Base-by-base conservation (phyloP, 1,140 invertebrate species). In the Drosophila yakuba region DNA sequence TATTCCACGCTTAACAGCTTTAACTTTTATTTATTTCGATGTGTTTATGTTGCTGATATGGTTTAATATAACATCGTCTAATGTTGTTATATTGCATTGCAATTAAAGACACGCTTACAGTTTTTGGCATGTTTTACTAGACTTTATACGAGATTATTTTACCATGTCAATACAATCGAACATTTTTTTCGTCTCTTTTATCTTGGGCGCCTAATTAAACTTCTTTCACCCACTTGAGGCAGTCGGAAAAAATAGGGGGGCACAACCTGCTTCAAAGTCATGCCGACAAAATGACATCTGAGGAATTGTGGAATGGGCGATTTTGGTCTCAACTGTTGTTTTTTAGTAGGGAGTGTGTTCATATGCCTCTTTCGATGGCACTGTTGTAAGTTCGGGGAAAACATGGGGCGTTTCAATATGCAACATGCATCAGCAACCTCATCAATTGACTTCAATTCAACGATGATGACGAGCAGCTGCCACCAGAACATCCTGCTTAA, bases 391-490 rank as follows among this genome's bases (percentile, higher is more conserved):
- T 11, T 51, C 20, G 3, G 11, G 5, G 39, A 28, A 44, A 11
- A 25, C 5, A n/a, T 20, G 12, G 38, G 25, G 7, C 25, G 23
- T 32, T 36, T 15, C 15, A 44, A 32, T 17, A 44, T 62, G 60
- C 15, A 14, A 25, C 67, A 57, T 61, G 59, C 17, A 17, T 17
- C 68, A 10, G 52, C 68, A 72, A 72, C 69, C 69, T 73, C 69
- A 73, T 73, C 69, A 73, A 73, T 73, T 73, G 69, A 73, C 69
- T 73, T 73, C 56, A 73, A 73, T 73, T 73, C 48, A 25, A 15
- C 57, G 51, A 50, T 48, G 66, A 48, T 72, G 68, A 71, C 68
- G 52, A 72, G 28, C 68, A 71, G 68, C 68, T 73, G 55, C 68
- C 36, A 23, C 39, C 3, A 28, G 48, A 47, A 61, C 56, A 73